These are phyloP conservation scores for Tanaodytes sp. DNA, from an alignment of 2,888 invertebrate genomes.

Conservation along the genomic window DNA sequence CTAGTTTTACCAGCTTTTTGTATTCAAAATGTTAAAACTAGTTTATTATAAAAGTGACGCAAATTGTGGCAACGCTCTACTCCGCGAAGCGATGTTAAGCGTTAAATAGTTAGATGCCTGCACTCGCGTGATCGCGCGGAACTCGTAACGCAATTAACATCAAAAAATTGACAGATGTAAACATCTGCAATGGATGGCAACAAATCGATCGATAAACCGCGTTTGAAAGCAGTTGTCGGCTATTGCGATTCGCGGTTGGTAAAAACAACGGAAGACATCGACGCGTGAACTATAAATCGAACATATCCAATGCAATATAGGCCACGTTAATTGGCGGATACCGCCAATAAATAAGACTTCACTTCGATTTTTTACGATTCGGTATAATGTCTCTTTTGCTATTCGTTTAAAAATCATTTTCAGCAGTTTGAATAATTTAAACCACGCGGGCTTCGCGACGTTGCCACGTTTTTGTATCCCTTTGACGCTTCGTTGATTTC, in stretches of 20 bases:
- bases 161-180: neutral
- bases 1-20: neutral
- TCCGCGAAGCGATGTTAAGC: neutral
- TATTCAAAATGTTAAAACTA: neutral
- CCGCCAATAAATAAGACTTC: too few relatives aligned
- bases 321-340: too few relatives aligned
- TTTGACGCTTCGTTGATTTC: neutral
- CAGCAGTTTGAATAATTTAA: conserved; percentile 4
- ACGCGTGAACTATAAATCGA: too few relatives aligned
- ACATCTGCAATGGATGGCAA: too few relatives aligned
- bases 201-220: too few relatives aligned
- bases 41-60: neutral
- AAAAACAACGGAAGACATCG: too few relatives aligned
- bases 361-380: too few relatives aligned
- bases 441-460: neutral
- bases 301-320: too few relatives aligned
- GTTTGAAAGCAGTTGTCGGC: too few relatives aligned
- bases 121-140: neutral
- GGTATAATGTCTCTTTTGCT: too few relatives aligned
- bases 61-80: neutral
- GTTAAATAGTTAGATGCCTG: neutral
- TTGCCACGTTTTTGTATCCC: neutral
- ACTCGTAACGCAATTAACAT: neutral
- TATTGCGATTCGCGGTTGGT: too few relatives aligned
- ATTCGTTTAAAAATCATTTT: too few relatives aligned